These are phyloP conservation scores for Athrips mouffetella DNA, from an alignment of 2,888 invertebrate species.

Conservation along the genomic window DNA sequence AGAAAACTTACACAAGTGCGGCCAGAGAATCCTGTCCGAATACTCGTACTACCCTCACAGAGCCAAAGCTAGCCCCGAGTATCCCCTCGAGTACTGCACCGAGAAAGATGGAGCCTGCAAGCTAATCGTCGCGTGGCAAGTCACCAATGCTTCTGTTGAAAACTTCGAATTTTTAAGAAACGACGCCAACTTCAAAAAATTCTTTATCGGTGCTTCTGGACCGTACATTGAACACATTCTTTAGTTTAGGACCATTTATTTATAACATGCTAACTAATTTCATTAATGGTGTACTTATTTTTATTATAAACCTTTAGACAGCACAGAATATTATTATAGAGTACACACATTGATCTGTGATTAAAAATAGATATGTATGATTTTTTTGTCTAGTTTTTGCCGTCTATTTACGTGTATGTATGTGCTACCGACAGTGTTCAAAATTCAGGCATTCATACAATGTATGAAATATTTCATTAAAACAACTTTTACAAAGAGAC, in stretches of 20 bases:
- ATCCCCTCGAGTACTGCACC: slow-evolving; percentile 61
- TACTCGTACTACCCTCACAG: slow-evolving; percentile 59
- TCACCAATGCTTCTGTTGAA: slow-evolving; percentile 57
- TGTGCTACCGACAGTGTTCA: too few species aligned
- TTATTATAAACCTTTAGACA: background rate
- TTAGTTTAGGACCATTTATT: too few species aligned
- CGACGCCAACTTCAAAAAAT: slow-evolving; percentile 54
- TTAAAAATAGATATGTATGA: too few species aligned
- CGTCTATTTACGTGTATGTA: too few species aligned
- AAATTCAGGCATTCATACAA: too few species aligned
- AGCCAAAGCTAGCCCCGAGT: slow-evolving; percentile 26
- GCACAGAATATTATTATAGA: too few species aligned
- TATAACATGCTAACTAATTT: too few species aligned
- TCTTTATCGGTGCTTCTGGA: slow-evolving; percentile 41
- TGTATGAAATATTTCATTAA: too few species aligned
- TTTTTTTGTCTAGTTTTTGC: too few species aligned
- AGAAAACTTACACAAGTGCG: slow-evolving; percentile 51
- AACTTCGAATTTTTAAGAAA: slow-evolving; percentile 63
- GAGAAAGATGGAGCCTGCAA: slow-evolving; percentile 55
- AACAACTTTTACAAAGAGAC: too few species aligned
- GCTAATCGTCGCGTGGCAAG: slow-evolving; percentile 61
- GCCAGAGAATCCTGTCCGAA: slow-evolving; percentile 54
- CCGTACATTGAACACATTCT: slow-evolving; percentile 33
- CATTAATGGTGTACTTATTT: background rate
- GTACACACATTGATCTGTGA: too few species aligned